A percentile compares a stretch with the other conserved stretches of the same genome.
These are phyloP conservation scores for Drosophila bipectinata DNA, from an alignment of 1,140 invertebrate species.

Conservation along the genomic window DNA sequence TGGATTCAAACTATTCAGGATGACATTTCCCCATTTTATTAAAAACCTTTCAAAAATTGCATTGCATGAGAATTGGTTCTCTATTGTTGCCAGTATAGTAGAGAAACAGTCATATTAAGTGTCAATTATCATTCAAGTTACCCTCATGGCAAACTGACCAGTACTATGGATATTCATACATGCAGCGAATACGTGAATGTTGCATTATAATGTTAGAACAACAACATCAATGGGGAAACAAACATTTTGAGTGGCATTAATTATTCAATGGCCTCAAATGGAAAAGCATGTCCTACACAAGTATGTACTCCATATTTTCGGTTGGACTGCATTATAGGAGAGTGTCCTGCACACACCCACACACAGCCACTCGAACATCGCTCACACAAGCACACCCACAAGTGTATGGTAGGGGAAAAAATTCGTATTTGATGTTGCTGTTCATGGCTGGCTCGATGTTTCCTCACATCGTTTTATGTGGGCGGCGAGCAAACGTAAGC, in stretches of 20 bases:
- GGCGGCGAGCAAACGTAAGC: constrained; percentile 37
- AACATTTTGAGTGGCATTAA: constrained; percentile 75
- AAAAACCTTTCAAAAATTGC: too few species aligned
- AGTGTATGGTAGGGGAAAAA: constrained; percentile 10
- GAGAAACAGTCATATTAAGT: neutral
- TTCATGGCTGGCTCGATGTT: constrained; percentile 2
- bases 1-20: constrained; percentile 1
- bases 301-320: constrained; percentile 77
- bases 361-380: constrained; percentile 3
- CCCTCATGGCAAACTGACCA: neutral
- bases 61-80: too few species aligned
- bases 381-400: neutral
- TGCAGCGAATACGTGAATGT: constrained; percentile 2
- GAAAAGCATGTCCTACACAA: constrained; percentile 75
- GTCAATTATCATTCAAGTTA: neutral
- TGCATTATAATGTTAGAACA: constrained; percentile 46
- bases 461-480: constrained; percentile 36
- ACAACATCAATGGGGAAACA: constrained; percentile 55
- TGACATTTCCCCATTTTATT: neutral
- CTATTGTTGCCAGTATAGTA: too few species aligned
- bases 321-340: constrained; percentile 62
- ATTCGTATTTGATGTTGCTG: constrained; percentile 51
- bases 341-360: constrained; percentile 38
- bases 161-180: neutral
- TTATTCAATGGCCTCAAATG: constrained; percentile 78